Base-by-base conservation (phyloP, 1,140 invertebrate genomes). In the Lordiphosa stackelbergi region DNA sequence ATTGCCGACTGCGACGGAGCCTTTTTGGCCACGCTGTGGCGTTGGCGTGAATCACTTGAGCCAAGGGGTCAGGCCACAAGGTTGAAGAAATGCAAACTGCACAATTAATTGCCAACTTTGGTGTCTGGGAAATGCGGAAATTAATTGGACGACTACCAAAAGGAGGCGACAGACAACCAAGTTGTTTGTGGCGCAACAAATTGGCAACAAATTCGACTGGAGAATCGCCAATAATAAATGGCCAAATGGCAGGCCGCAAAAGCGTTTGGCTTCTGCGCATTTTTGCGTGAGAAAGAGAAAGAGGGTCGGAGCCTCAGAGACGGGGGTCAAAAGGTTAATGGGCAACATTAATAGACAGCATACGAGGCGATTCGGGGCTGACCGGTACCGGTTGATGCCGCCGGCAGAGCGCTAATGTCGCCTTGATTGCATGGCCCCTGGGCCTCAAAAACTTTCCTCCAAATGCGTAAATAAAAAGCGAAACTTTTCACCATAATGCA, bases 11-110 rank as follows among this genome's bases (percentile, higher is more conserved):
- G 73, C 70, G 77, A 77, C 28, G 6, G 6, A 31, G 28, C 6
- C 28, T 28, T 28, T 28, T 6, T 7, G 24, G 24, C 24, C 24
- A 28, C 24, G n/a, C n/a, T n/a, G n/a, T n/a, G 75, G 75, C 63
- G 75, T 79, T 79, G 77, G 75, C 75, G 75, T 79, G 75, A 79
- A 83, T 79, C 77, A 79, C 62, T 79, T 75, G 62, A 75, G 72
- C 68, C 75, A 83, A 83, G 77, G 77, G 77, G 77, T 83, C 77
- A 83, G 65, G 47, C 73, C 70, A 83, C 77, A 77, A 77, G 75
- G 75, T 83, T 81, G 77, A 72, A 77, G 77, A 81, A 83, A 81
- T 81, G 77, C 69, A 81, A 78, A 70, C 74, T 49, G 54, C 57
- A 69, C 83, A 81, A 81, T 83, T 81, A 83, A 81, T 83, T 81